phyloP scores from a whole-genome alignment of 2,113 vertebrate genomes.

The Gopherus flavomarginatus region DNA sequence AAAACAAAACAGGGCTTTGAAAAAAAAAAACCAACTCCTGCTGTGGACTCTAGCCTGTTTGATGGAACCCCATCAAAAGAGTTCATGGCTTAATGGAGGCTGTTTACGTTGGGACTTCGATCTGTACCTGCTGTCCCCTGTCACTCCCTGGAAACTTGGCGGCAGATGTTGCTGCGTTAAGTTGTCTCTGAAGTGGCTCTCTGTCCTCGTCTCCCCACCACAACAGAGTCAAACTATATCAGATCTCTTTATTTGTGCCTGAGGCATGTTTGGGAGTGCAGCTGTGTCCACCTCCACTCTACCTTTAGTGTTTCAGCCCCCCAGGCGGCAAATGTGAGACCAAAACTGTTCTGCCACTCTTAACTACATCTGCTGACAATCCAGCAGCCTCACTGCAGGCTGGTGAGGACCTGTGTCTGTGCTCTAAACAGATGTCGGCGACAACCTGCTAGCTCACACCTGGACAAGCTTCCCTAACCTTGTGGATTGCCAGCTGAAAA shows the following conservation, averaged over 20 bases:
- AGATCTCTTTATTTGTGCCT: constrained; percentile 96
- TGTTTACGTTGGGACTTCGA: constrained; percentile 79
- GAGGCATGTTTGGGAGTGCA: constrained; percentile 91
- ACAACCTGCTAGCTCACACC: constrained; percentile 92
- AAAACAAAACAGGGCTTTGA: constrained; percentile 85
- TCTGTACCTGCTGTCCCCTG: constrained; percentile 91
- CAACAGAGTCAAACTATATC: constrained; percentile 89
- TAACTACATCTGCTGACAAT: constrained; percentile 87
- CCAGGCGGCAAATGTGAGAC: constrained; percentile 88
- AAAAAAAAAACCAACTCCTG: constrained; percentile 86
- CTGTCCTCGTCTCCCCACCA: constrained; percentile 86
- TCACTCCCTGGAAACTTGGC: constrained; percentile 88
- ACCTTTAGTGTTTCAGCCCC: constrained; percentile 94
- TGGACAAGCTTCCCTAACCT: constrained; percentile 83
- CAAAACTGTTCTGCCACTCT: constrained; percentile 81
- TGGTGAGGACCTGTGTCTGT: constrained; percentile 75
- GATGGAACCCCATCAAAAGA: constrained; percentile 87
- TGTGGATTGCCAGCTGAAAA: constrained; percentile 77
- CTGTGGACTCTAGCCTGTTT: constrained; percentile 74
- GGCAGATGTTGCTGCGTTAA: constrained; percentile 92
- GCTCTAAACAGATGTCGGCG: constrained; percentile 87
- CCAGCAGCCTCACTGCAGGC: constrained; percentile 82
- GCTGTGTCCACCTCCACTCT: constrained; percentile 94
- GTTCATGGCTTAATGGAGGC: constrained; percentile 77
- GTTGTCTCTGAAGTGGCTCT: constrained; percentile 96